These are phyloP conservation scores for Saguinus imperator DNA, from an alignment of 2,113 vertebrate species.

Conservation along the genomic window DNA sequence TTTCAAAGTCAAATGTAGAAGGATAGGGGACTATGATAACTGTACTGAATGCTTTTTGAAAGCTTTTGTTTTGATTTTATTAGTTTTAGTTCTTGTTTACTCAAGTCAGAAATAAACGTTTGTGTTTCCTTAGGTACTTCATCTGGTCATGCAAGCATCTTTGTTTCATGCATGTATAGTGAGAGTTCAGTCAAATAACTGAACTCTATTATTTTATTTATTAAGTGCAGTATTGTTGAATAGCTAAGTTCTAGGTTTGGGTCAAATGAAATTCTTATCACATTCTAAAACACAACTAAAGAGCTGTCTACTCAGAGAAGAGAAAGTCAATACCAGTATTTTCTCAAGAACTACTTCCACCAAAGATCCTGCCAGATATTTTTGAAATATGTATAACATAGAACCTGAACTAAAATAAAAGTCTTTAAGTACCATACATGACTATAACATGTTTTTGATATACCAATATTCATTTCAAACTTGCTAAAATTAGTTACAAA, in stretches of 20 bases:
- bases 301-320: not conserved
- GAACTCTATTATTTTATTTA: not conserved
- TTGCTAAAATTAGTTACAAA: not conserved
- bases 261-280: not conserved
- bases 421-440: not conserved
- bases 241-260: not conserved
- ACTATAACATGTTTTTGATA: not conserved
- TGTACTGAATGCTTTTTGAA: not conserved
- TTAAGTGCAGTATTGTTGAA: not conserved
- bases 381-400: not conserved
- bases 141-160: rapidly evolving
- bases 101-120: not conserved
- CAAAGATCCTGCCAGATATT: not conserved
- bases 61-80: not conserved
- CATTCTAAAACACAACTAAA: not conserved
- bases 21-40: rapidly evolving
- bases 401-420: not conserved
- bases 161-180: not conserved
- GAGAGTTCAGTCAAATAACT: not conserved
- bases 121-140: not conserved
- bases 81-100: not conserved
- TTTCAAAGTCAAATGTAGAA: not conserved
- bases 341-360: constrained; percentile 33
- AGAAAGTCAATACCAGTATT: not conserved
- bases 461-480: not conserved